These are phyloP conservation scores for Adoxophyes honmai DNA, from an alignment of 1,140 invertebrate species.

Conservation along the genomic window DNA sequence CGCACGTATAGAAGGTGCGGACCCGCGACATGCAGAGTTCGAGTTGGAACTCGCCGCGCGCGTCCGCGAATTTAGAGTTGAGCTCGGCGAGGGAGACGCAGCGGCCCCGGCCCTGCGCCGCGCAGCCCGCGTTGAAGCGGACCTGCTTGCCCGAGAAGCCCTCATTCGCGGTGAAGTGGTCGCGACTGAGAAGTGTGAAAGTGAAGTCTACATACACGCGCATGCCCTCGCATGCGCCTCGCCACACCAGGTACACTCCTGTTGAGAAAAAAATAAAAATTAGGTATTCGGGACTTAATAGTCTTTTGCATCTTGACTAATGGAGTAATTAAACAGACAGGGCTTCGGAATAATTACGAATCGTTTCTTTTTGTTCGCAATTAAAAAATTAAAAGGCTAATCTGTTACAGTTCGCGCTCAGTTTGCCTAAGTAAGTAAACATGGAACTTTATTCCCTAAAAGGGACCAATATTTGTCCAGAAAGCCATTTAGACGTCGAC, in stretches of 20 bases:
- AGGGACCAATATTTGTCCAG: no score
- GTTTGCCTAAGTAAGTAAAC: no score
- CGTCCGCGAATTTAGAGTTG: constrained; percentile 87
- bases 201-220: constrained; percentile 90
- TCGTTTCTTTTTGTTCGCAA: no score
- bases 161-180: constrained; percentile 92
- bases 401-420: no score
- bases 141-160: constrained; percentile 88
- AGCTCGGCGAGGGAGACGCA: constrained; percentile 90
- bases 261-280: constrained; percentile 75
- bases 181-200: constrained; percentile 90
- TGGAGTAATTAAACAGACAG: no score
- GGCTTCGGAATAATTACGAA: no score
- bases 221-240: constrained; percentile 85
- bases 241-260: constrained; percentile 90
- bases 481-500: no score
- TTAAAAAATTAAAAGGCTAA: no score
- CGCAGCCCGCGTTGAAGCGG: constrained; percentile 84
- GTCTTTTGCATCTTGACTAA: no score
- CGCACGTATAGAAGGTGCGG: constrained; percentile 86
- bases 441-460: no score
- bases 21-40: constrained; percentile 89
- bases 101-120: constrained; percentile 87
- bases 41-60: constrained; percentile 90
- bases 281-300: no score